Evolutionary conservation across 1,140 invertebrate genomes (phyloP).

Genomic region (Vollenhovia emeryi): DNA sequence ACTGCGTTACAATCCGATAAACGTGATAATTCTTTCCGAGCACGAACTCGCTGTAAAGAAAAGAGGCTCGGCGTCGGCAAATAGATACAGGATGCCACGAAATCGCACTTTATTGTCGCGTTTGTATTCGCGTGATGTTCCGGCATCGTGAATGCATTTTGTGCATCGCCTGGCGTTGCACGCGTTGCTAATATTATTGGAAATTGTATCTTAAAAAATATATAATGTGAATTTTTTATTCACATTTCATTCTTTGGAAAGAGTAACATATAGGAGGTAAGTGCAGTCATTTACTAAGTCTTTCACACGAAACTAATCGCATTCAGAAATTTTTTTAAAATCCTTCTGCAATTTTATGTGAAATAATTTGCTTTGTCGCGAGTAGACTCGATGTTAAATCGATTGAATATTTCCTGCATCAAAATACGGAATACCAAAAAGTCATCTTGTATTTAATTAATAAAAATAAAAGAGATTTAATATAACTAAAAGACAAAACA

Average conservation of each 20-base stretch:
- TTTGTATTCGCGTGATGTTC: constrained; percentile 21
- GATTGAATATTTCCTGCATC: background rate
- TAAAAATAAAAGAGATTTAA: background rate
- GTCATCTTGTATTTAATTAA: background rate
- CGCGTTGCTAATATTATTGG: background rate
- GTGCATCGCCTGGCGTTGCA: background rate
- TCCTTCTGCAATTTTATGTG: background rate
- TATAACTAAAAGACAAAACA: background rate
- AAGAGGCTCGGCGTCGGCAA: background rate
- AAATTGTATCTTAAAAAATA: too few relatives aligned
- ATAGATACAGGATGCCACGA: background rate
- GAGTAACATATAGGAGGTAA: background rate
- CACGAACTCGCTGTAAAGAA: constrained; percentile 11
- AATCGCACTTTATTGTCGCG: background rate
- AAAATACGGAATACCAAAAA: background rate
- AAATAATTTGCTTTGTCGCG: background rate
- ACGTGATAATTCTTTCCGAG: constrained; percentile 24
- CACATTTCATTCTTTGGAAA: background rate
- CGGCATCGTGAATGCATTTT: background rate
- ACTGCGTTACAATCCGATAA: constrained; percentile 10
- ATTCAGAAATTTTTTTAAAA: background rate
- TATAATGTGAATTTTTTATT: background rate
- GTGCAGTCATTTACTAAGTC: background rate
- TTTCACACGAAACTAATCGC: background rate
- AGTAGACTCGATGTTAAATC: background rate